Evolutionary conservation across 1,140 invertebrate genomes (phyloP), one percentile per base, ranked within the genome.

Genomic region (Muscidifurax raptorellus): DNA sequence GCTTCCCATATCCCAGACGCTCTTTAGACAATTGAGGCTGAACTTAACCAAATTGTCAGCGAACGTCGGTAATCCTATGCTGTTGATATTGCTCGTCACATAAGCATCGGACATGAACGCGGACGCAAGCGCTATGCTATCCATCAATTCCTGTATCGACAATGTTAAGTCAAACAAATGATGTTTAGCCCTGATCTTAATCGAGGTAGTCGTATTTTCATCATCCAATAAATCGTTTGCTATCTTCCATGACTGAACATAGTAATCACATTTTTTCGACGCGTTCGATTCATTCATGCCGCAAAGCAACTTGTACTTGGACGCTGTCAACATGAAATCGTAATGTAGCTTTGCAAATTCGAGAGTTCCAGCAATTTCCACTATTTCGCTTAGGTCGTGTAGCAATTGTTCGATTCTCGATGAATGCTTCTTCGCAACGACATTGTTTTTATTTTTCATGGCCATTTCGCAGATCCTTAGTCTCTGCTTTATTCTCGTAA

Each of bases 391-490:
- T 66, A 44, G 13, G 36, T 52, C 9, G 86, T 67, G 15, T 82
- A 84, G 0, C 4, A 83, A 74, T 27, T 2, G 15, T 1, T 84
- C 83, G 13, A 32, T 47, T 44, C 22, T 67, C 0, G 44, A 75
- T 3, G 91, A 82, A 86, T 93, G 91, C 66, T 90, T 91, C 32
- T 90, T 90, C 0, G 92, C 90, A 22, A 94, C 86, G 32, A 87
- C 86, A 84, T 87, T 91, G 83, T 94, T 94, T 66, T 90, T 89
- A 10, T 92, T 89, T 22, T 87, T 75, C 5, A 94, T 87, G 0
- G 94, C 91, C 18, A 89, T 77, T 25, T 94, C 89, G 2, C 93
- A 86, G 6, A 94, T 87, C 59, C 88, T 88, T 30, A 93, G 82
- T 82, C 86, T 82, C 30, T 89, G 87, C 71, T 81, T 67, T 5